Evolutionary conservation across 2,888 invertebrate genomes (phyloP).

Genomic region (Epirrita christyi): DNA sequence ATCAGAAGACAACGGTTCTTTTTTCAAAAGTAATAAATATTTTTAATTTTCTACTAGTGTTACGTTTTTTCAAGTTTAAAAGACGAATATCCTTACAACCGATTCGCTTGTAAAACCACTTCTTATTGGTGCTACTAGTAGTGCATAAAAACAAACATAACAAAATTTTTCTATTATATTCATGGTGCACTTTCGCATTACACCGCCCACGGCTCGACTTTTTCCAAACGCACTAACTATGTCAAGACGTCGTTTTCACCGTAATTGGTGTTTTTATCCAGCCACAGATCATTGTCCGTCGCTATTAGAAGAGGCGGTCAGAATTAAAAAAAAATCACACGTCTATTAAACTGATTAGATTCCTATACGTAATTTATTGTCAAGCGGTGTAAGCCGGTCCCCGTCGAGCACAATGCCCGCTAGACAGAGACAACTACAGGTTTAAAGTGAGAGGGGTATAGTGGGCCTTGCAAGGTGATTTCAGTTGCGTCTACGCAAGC

Average conservation of each 20-base stretch:
- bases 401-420: slow-evolving; percentile 78
- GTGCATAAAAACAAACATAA: too few relatives aligned
- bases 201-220: slow-evolving; percentile 14
- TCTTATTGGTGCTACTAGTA: too few relatives aligned
- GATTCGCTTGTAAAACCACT: too few relatives aligned
- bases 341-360: slow-evolving; percentile 84
- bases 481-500: slow-evolving; percentile 83
- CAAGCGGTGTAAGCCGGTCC: slow-evolving; percentile 66
- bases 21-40: too few relatives aligned
- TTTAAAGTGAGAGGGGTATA: slow-evolving; percentile 70
- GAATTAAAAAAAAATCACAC: slow-evolving; percentile 73
- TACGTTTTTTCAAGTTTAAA: too few relatives aligned
- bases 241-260: slow-evolving; percentile 39
- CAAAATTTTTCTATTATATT: neutral
- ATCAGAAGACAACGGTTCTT: too few relatives aligned
- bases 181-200: slow-evolving; percentile 19
- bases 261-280: slow-evolving; percentile 43
- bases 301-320: slow-evolving; percentile 59
- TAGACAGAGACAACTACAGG: slow-evolving; percentile 63
- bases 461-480: slow-evolving; percentile 85
- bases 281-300: slow-evolving; percentile 44
- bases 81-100: too few relatives aligned
- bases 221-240: slow-evolving; percentile 30
- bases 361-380: slow-evolving; percentile 83
- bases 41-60: too few relatives aligned